Percentiles rank a stretch among this genome's conserved stretches.
phyloP scores from a whole-genome alignment of 2,888 invertebrate species.

The Lycaena phlaeas region DNA sequence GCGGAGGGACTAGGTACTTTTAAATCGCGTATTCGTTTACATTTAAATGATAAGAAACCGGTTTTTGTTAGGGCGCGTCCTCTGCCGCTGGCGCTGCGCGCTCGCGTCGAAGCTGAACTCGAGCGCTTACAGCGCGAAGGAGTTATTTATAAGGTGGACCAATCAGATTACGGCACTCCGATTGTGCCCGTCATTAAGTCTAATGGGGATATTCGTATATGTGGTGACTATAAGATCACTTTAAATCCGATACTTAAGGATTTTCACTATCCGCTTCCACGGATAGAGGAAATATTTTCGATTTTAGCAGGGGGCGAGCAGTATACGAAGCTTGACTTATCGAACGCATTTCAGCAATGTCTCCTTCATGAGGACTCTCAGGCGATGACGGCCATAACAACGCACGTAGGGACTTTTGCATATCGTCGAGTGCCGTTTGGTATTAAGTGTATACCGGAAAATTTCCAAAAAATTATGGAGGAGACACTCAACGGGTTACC shows the following conservation, averaged over 20 bases:
- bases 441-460: conserved; percentile 15
- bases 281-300: conserved; percentile 18
- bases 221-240: conserved; percentile 24
- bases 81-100: conserved; percentile 21
- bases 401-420: conserved; percentile 19
- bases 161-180: conserved; percentile 25
- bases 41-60: conserved; percentile 12
- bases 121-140: conserved; percentile 21
- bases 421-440: not conserved
- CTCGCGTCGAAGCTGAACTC: conserved; percentile 21
- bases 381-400: conserved; percentile 21
- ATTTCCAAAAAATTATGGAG: conserved; percentile 25
- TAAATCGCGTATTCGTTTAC: conserved; percentile 11
- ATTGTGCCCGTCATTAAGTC: conserved; percentile 19
- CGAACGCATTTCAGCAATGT: conserved; percentile 20
- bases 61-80: conserved; percentile 19
- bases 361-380: conserved; percentile 18
- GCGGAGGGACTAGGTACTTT: conserved; percentile 9
- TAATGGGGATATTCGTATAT: conserved; percentile 17
- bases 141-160: conserved; percentile 21
- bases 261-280: conserved; percentile 19
- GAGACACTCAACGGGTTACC: conserved; percentile 9
- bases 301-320: conserved; percentile 18
- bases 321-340: conserved; percentile 21
- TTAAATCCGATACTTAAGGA: conserved; percentile 20